These are phyloP conservation scores for Crepidodera aurea DNA, from an alignment of 2,888 invertebrate species.

Conservation along the genomic window DNA sequence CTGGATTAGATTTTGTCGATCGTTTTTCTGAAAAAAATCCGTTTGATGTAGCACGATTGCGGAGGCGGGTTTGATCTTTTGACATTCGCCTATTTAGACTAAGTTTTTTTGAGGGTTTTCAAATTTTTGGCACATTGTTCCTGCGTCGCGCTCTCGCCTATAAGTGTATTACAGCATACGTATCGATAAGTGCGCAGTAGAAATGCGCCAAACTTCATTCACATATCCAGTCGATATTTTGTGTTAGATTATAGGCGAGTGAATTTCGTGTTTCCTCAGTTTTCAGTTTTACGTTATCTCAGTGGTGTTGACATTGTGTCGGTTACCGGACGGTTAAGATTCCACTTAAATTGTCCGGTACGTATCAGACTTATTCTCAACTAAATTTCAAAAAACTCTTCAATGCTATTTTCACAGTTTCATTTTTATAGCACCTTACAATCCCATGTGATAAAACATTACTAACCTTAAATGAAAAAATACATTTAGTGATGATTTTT, in stretches of 20 bases:
- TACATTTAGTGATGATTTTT: no score
- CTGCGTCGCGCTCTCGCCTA: conserved; percentile 32
- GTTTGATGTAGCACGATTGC: no score
- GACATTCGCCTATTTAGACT: conserved; percentile 1
- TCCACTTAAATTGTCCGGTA: conserved; percentile 45
- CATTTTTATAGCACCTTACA: no score
- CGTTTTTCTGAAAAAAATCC: no score
- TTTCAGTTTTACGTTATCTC: conserved; percentile 40
- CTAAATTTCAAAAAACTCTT: no score
- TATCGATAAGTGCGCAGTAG: conserved; percentile 60
- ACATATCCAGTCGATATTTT: conserved; percentile 58
- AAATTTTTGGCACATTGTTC: conserved; percentile 33
- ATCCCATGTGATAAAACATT: no score
- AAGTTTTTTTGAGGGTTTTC: conserved; percentile 15
- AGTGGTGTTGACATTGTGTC: conserved; percentile 43
- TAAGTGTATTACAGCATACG: conserved; percentile 41
- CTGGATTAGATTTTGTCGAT: no score
- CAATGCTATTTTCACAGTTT: no score
- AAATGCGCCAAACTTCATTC: conserved; percentile 56
- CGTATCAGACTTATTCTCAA: conserved; percentile 38
- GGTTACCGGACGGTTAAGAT: conserved; percentile 42
- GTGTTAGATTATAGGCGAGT: conserved; percentile 49
- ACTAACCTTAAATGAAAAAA: no score
- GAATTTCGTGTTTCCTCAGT: conserved; percentile 47
- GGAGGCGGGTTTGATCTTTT: conserved; percentile 6